Evolutionary conservation across 2,113 vertebrate genomes (phyloP).

Genomic region (Epinephelus cyanopodus): DNA sequence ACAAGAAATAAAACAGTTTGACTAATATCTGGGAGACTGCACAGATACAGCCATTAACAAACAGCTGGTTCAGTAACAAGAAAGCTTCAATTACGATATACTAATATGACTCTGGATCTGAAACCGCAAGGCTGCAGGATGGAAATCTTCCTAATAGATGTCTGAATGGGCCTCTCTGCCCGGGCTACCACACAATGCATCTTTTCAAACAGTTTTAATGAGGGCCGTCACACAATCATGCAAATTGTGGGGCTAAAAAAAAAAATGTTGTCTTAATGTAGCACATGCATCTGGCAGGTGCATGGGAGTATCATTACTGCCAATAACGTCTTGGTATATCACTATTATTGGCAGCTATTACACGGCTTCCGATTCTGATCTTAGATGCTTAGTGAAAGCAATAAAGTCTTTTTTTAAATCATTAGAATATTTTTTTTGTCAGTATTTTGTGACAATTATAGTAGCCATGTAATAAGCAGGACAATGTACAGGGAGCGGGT

Average conservation of each 20-base stretch:
- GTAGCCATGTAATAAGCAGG: too few relatives aligned
- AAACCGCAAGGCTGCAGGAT: not conserved
- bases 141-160: not conserved
- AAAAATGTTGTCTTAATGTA: not conserved
- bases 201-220: not conserved
- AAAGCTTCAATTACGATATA: not conserved
- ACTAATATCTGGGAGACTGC: conserved; percentile 11
- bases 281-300: conserved; percentile 15
- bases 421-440: too few relatives aligned
- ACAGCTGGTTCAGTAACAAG: conserved; percentile 6
- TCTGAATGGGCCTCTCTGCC: not conserved
- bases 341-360: not conserved
- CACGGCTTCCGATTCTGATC: too few relatives aligned
- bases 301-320: not conserved
- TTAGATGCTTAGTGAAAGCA: too few relatives aligned
- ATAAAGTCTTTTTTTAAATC: too few relatives aligned
- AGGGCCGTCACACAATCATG: not conserved
- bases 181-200: not conserved
- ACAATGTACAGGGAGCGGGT: too few relatives aligned
- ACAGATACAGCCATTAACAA: conserved; percentile 3
- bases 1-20: not conserved
- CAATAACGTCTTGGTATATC: not conserved
- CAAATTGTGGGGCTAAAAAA: conserved; percentile 2
- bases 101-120: not conserved
- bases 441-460: too few relatives aligned